A percentile compares a stretch with the other conserved stretches of the same genome.
These are phyloP conservation scores for Tolypeutes matacus DNA, from an alignment of 2,797 vertebrate genomes.

Conservation along the genomic window DNA sequence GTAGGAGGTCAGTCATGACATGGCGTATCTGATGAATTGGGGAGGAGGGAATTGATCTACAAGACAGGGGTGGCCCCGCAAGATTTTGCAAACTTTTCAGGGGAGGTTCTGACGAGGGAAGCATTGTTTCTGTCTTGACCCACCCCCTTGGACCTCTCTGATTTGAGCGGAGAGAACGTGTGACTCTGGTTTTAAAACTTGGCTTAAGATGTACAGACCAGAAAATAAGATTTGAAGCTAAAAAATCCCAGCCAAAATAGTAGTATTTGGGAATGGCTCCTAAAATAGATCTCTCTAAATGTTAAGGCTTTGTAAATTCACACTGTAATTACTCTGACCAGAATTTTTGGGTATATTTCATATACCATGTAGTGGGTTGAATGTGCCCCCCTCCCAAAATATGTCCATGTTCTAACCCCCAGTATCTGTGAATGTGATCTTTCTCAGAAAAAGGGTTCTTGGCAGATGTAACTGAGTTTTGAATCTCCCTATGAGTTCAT, in stretches of 20 bases:
- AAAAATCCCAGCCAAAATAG: conserved; percentile 12
- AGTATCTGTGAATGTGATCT: background rate
- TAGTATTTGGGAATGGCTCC: background rate
- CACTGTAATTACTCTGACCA: background rate
- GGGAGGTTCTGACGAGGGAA: background rate
- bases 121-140: background rate
- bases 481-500: background rate
- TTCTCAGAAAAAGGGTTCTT: background rate
- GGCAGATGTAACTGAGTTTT: background rate
- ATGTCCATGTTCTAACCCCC: background rate
- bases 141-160: too few species aligned
- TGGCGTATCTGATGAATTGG: background rate
- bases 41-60: background rate
- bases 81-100: background rate
- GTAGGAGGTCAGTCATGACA: background rate
- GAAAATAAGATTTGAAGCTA: background rate
- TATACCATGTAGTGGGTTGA: background rate
- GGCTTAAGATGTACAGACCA: background rate
- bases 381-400: background rate
- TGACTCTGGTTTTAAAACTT: background rate
- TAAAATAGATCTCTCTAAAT: background rate
- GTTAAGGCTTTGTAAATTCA: background rate
- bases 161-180: background rate
- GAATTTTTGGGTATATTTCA: background rate
- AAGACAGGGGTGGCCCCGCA: background rate